A percentile compares a stretch with the other conserved stretches of the same genome.
Evolutionary conservation across 2,113 vertebrate species (phyloP).

Genomic region (Notothenia rossii): DNA sequence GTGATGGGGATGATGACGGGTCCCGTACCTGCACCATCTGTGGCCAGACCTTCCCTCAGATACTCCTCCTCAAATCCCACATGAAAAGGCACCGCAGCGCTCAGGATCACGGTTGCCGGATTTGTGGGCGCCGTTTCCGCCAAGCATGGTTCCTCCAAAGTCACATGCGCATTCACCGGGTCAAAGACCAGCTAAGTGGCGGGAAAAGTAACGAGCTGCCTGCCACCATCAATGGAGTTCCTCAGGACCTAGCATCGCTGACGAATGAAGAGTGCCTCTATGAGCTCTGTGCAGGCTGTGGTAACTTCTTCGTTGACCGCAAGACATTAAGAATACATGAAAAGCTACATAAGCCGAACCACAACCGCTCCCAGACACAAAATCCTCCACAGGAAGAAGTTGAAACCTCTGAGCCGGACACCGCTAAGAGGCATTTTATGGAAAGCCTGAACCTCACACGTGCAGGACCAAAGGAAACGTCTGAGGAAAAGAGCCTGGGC

Average conservation of each 20-base stretch:
- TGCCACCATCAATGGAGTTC: slow-evolving; percentile 91
- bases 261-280: slow-evolving; percentile 91
- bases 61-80: slow-evolving; percentile 94
- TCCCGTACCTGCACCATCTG: slow-evolving; percentile 92
- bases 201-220: slow-evolving; percentile 82
- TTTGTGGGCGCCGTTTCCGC: slow-evolving; percentile 96
- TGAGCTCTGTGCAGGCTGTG: slow-evolving; percentile 94
- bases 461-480: slow-evolving; percentile 62
- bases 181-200: slow-evolving; percentile 87
- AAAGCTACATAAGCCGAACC: slow-evolving; percentile 85
- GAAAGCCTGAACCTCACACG: slow-evolving; percentile 88
- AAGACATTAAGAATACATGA: slow-evolving; percentile 90
- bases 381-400: slow-evolving; percentile 44
- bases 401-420: slow-evolving; percentile 26
- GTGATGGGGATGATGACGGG: slow-evolving; percentile 75
- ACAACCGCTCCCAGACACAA: slow-evolving; percentile 10
- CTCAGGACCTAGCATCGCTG: slow-evolving; percentile 88
- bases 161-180: slow-evolving; percentile 96
- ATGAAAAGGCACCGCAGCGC: slow-evolving; percentile 94
- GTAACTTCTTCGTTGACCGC: slow-evolving; percentile 93
- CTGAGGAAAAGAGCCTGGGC: slow-evolving; percentile 74
- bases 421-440: slow-evolving; percentile 85
- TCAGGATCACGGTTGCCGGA: slow-evolving; percentile 94
- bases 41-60: slow-evolving; percentile 93
- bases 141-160: slow-evolving; percentile 98